Conservation (phyloP, 1,140 invertebrate genomes). For the Drosophila serrata region DNA sequence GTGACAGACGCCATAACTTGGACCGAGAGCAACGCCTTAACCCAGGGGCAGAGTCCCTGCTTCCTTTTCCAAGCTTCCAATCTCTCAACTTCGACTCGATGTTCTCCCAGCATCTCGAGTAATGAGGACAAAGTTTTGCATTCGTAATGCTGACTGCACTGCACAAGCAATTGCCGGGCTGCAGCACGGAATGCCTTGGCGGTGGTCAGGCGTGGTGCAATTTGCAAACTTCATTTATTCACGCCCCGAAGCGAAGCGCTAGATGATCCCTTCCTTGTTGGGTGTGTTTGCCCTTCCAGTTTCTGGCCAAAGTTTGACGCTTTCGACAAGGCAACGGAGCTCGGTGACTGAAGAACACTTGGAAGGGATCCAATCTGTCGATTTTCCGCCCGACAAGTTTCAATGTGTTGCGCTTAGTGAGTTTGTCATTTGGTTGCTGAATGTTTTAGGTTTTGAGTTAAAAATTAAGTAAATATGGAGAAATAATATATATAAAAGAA, state of each 20-base stretch:
- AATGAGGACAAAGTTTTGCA: conserved; percentile 84
- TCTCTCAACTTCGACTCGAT: conserved; percentile 9
- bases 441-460: conserved; percentile 15
- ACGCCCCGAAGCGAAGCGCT: conserved; percentile 72
- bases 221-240: conserved; percentile 84
- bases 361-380: not conserved
- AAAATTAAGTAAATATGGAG: not conserved
- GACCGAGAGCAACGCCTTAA: conserved; percentile 76
- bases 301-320: conserved; percentile 71
- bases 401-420: conserved; percentile 34
- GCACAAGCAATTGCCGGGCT: conserved; percentile 32
- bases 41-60: conserved; percentile 64
- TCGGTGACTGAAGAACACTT: conserved; percentile 44
- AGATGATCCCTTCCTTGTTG: conserved; percentile 57
- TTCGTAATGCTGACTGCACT: conserved; percentile 64
- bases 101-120: conserved; percentile 49
- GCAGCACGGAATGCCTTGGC: conserved; percentile 49
- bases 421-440: conserved; percentile 72
- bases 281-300: conserved; percentile 72
- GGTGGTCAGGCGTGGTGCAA: conserved; percentile 83
- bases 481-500: not conserved
- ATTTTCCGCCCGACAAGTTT: conserved; percentile 1
- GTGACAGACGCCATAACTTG: conserved; percentile 83
- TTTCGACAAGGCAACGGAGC: conserved; percentile 69
- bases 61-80: conserved; percentile 29